Conservation (phyloP, 1,140 invertebrate species). For the Lepidurus arcticus region DNA sequence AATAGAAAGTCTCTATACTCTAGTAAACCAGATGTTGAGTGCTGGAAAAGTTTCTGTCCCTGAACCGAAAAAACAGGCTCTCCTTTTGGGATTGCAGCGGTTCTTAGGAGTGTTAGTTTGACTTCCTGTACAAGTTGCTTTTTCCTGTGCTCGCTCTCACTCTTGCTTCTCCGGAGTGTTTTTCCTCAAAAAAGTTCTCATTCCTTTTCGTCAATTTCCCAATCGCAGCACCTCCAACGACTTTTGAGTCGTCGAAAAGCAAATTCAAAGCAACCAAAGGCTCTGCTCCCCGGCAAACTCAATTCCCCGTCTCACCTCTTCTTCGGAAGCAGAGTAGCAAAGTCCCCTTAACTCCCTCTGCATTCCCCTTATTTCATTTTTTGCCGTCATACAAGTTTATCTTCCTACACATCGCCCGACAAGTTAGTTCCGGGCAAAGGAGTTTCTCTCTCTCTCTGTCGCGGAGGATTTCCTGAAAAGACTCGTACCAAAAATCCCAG, state of each 20-base stretch:
- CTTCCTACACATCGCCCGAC: not conserved
- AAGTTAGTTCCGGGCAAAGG: not conserved
- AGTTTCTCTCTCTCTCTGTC: not conserved
- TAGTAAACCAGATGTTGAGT: no score
- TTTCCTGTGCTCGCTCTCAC: not conserved
- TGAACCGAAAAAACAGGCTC: no score
- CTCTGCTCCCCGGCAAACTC: not conserved
- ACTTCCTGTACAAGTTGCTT: not conserved
- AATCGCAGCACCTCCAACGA: not conserved
- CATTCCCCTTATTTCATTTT: conserved; percentile 7
- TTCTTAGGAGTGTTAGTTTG: not conserved
- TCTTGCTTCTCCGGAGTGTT: no score
- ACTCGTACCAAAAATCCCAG: not conserved
- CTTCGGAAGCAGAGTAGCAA: not conserved
- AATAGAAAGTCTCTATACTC: no score
- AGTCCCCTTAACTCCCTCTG: not conserved
- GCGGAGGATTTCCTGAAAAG: not conserved
- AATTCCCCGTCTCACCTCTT: not conserved
- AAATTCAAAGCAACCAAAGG: not conserved
- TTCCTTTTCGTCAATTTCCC: not conserved
- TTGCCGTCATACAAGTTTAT: conserved; percentile 9
- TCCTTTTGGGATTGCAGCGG: no score
- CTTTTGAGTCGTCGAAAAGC: not conserved
- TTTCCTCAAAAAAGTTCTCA: not conserved
- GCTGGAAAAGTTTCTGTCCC: no score